These are phyloP conservation scores for Mungos mungo DNA, from an alignment of 2,113 vertebrate species.

Conservation along the genomic window DNA sequence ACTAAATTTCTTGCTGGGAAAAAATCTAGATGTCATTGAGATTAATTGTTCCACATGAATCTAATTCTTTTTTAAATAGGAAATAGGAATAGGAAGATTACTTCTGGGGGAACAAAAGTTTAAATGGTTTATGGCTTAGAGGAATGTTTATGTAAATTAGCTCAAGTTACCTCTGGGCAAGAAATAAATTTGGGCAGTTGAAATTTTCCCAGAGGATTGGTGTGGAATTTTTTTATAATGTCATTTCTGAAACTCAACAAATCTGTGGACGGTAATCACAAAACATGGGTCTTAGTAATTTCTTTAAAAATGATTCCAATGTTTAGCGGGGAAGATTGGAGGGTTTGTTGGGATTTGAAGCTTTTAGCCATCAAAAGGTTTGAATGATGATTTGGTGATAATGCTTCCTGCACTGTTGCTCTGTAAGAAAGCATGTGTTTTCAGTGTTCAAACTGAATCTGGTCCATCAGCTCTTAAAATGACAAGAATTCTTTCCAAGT, in stretches of 20 bases:
- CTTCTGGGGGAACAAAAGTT: conserved; percentile 25
- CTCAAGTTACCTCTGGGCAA: conserved; percentile 56
- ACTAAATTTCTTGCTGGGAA: background rate
- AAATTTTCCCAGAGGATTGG: conserved; percentile 37
- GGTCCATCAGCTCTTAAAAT: background rate
- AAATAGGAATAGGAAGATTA: conserved; percentile 11
- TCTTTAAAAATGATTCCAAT: conserved; percentile 4
- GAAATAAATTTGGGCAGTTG: conserved; percentile 62
- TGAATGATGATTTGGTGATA: background rate
- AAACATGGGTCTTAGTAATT: background rate
- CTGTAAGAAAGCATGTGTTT: background rate
- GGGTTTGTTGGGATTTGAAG: background rate
- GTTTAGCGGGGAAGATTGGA: background rate
- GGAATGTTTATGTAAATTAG: conserved; percentile 69
- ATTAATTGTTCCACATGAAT: conserved; percentile 8
- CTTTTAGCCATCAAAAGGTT: conserved; percentile 27
- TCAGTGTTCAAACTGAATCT: background rate
- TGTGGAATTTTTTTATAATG: conserved; percentile 41
- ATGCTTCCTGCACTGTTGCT: background rate
- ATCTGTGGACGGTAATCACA: background rate
- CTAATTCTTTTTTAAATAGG: background rate
- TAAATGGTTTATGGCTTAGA: conserved; percentile 35
- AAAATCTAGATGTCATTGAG: background rate
- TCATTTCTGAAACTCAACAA: conserved; percentile 32
- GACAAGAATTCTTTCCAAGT: background rate